Base-by-base conservation (phyloP, 2,888 invertebrate genomes). In the Caradrina clavipalpis region DNA sequence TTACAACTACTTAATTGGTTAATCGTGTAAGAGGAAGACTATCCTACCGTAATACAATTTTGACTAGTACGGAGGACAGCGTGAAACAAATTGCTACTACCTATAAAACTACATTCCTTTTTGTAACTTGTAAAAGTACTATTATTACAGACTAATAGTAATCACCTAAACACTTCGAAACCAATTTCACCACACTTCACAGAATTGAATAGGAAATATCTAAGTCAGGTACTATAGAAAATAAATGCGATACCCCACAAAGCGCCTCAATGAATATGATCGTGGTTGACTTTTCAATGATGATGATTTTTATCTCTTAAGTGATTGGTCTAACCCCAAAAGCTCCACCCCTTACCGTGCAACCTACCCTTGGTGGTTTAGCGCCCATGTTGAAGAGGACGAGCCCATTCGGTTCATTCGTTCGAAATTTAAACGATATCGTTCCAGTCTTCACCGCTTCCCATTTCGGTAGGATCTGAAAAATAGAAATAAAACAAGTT, bases 341-440 rank as follows among this genome's bases (percentile, higher is more conserved):
- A 95, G 96, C 95, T 95, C 91, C 95, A 96, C 95, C 96, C 96
- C 96, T 96, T 96, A 96, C 96, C 96, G 96, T 96, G 95, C 96
- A 96, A 97, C 97, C 97, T 94, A 98, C 97, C 95, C 97, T 96
- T 84, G 97, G 97, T 87, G 97, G 97, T 88, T 97, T 97, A 69
- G 97, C 97, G 88, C 98, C 99, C 88, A 98, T 98, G 92, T 99
- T 99, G 96, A 99, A 98, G 90, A 99, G 97, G 66, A 99, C 97
- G 81, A 99, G 96, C 31, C 99, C 99, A 89, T 99, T 98, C 10
- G 98, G 98, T 93, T 99, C 99, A 91, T 98, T 98, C 56, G 99
- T 99, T 76, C 99, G 97, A 90, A 99, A 98, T 96, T 99, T 99
- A 95, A 99, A 98, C 54, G 98, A 98, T 88, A 99, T 98, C 39